Conservation (phyloP, 2,888 invertebrate species). For the Temnothorax rugatulus region DNA sequence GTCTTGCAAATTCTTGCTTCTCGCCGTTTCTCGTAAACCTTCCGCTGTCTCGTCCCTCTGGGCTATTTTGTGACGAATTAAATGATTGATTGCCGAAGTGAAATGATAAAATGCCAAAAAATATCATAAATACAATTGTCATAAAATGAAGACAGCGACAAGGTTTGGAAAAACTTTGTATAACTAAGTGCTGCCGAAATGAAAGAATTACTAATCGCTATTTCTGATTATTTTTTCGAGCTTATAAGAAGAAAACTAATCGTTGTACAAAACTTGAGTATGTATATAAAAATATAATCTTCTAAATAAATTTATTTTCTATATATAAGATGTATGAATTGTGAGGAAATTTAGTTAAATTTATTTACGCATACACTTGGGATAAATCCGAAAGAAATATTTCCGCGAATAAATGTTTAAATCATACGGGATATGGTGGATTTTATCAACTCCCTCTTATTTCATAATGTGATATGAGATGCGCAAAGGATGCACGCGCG, state of each 20-base stretch:
- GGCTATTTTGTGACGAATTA: slow-evolving; percentile 11
- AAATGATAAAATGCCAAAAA: background rate
- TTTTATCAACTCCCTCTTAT: slow-evolving; percentile 33
- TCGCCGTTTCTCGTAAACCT: background rate
- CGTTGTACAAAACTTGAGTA: background rate
- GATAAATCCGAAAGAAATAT: slow-evolving; percentile 18
- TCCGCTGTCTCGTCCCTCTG: background rate
- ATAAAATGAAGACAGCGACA: background rate
- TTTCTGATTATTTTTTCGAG: background rate
- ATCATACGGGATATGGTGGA: background rate
- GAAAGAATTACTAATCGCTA: background rate
- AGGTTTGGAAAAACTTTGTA: background rate
- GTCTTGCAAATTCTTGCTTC: slow-evolving; percentile 19
- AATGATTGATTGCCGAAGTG: slow-evolving; percentile 13
- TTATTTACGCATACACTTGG: background rate
- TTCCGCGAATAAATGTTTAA: background rate
- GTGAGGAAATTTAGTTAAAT: background rate
- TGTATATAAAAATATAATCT: background rate
- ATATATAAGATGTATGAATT: background rate
- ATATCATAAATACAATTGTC: background rate
- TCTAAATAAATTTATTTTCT: slow-evolving; percentile 10
- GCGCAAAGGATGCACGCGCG: slow-evolving; percentile 42
- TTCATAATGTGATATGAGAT: slow-evolving; percentile 45
- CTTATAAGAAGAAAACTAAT: background rate
- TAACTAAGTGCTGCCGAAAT: background rate